These are phyloP conservation scores for Ceramica pisi DNA, from an alignment of 2,888 invertebrate genomes.

Conservation along the genomic window DNA sequence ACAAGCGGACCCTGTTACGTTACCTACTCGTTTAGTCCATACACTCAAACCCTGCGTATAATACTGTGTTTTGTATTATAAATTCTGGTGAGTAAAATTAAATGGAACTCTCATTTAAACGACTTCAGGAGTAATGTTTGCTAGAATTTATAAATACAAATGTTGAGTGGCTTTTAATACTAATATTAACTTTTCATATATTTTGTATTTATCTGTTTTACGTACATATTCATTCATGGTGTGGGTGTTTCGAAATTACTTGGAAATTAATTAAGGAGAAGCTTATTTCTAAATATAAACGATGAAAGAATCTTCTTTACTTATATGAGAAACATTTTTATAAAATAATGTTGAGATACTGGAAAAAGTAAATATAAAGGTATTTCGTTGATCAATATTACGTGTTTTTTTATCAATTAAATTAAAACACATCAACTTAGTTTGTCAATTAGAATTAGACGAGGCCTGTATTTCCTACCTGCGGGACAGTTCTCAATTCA, in stretches of 20 bases:
- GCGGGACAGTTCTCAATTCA: too few relatives aligned
- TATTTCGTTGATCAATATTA: too few relatives aligned
- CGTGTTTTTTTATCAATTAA: too few relatives aligned
- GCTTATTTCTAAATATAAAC: background rate
- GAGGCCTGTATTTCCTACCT: background rate
- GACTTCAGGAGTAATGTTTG: slow-evolving; percentile 40
- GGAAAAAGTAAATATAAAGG: too few relatives aligned
- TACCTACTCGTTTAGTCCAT: slow-evolving; percentile 53
- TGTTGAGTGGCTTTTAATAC: slow-evolving; percentile 6
- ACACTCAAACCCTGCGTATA: slow-evolving; percentile 43
- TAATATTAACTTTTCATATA: background rate
- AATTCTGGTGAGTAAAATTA: slow-evolving; percentile 46
- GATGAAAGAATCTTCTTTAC: background rate
- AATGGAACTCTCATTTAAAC: slow-evolving; percentile 37
- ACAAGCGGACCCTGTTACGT: slow-evolving; percentile 57
- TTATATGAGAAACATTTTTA: too few relatives aligned
- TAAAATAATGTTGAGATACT: too few relatives aligned
- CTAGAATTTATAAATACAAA: slow-evolving; percentile 9
- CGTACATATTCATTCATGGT: background rate
- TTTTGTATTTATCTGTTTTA: background rate
- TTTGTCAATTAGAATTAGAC: background rate
- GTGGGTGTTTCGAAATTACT: background rate
- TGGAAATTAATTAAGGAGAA: background rate
- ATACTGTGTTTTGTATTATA: slow-evolving; percentile 49
- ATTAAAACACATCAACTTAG: too few relatives aligned